These are phyloP conservation scores for Dryococelus australis DNA, from an alignment of 2,888 invertebrate genomes.

Conservation along the genomic window DNA sequence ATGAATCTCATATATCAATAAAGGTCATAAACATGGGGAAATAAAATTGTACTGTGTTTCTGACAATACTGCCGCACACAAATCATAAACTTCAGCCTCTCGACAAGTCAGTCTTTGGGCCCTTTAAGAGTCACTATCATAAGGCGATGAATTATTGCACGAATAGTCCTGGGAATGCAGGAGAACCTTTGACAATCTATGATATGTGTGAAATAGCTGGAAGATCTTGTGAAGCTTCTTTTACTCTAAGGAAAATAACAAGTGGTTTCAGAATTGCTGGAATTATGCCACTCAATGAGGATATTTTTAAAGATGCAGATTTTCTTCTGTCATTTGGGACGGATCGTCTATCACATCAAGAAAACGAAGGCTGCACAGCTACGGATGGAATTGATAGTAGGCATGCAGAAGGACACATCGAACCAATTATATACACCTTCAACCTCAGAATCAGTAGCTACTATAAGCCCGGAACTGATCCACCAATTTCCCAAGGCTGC, in stretches of 20 bases:
- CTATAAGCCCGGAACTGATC: too few species aligned
- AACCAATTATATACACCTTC: too few species aligned
- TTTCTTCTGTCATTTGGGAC: too few species aligned
- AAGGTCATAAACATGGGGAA: conserved; percentile 52
- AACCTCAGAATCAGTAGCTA: too few species aligned
- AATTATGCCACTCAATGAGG: too few species aligned
- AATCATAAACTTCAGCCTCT: conserved; percentile 54
- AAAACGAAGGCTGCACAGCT: too few species aligned
- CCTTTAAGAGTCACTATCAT: conserved; percentile 52
- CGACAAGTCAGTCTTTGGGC: conserved; percentile 52
- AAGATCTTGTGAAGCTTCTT: conserved; percentile 41
- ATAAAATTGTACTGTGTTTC: conserved; percentile 52
- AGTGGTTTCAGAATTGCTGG: conserved; percentile 31
- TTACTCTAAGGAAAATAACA: conserved; percentile 42
- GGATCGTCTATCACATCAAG: too few species aligned
- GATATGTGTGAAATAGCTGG: conserved; percentile 26
- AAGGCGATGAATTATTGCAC: conserved; percentile 51
- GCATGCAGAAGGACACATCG: too few species aligned
- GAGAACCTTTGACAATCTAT: conserved; percentile 52
- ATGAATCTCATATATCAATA: conserved; percentile 48
- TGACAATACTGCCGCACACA: conserved; percentile 54
- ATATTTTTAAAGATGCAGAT: too few species aligned
- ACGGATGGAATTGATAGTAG: too few species aligned
- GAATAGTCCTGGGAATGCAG: conserved; percentile 43
- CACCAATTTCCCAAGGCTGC: too few species aligned